Base-by-base conservation (phyloP, 1,140 invertebrate species). In the Neodiprion fabricii region DNA sequence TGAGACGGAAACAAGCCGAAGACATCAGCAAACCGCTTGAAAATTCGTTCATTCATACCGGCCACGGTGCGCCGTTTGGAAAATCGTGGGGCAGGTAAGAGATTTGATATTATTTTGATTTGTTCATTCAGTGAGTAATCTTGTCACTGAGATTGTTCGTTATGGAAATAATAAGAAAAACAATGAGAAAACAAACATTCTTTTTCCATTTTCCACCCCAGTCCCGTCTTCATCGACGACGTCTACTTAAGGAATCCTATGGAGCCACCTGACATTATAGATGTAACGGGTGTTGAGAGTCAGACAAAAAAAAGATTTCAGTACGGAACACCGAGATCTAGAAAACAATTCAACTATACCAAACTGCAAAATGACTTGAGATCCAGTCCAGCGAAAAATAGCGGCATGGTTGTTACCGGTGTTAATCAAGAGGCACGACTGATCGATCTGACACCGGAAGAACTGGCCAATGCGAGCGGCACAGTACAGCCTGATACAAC, bases 1-100 rank as follows among this genome's bases (percentile, higher is more conserved):
- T 93, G 87, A 83, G 92, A n/a, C 88, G 89, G 14, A 92, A 91
- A 81, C 90, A 90, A 53, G 81, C 90, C 0, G 90, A 93, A 70
- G 94, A 95, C 81, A 95, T 95, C 47, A 94, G 93, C 79, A 92
- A 92, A 80, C 94, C 94, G 0, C 82, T 97, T 14, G 91, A 94
- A 78, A 94, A 96, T 83, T 96, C 95, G n/a, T 95, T 96, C 78
- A 95, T 96, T 76, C 95, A 97, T 81, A 95, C 95, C 0, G 92
- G 93, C 0, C 93, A 94, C 77, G 94, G 94, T 0, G 92, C 93
- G 2, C 90, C 92, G 0, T 93, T 92, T 72, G 95, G 95, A 10
- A 94, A 95, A 80, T 93, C 93, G 12, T 98, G 96, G 96, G 96
- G 96, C 1, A 40, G 28, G 28, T 40, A 40, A 40, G 28, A 40